phyloP scores from a whole-genome alignment of 2,797 vertebrate species.

The Esox masquinongy region DNA sequence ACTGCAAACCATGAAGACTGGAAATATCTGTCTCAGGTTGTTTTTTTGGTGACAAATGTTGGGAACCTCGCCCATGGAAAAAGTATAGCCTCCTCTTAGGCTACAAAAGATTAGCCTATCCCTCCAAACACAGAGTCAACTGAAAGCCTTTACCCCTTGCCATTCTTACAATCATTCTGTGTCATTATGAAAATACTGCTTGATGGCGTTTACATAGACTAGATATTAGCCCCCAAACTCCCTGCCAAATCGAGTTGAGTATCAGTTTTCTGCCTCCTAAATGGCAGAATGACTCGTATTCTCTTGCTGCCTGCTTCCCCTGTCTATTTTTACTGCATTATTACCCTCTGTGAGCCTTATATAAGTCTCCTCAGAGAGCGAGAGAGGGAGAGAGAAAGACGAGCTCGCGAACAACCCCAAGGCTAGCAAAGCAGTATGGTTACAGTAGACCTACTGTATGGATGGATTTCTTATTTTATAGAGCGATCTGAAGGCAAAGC shows the following conservation, averaged over 20 bases:
- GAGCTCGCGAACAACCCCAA: background rate
- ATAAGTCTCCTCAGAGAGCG: conserved; percentile 12
- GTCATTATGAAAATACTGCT: background rate
- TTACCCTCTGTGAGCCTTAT: conserved; percentile 6
- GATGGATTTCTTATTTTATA: conserved; percentile 2
- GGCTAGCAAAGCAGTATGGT: background rate
- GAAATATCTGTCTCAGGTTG: background rate
- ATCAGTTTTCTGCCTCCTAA: background rate
- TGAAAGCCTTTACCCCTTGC: background rate
- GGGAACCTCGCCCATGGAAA: background rate
- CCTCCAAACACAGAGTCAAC: background rate
- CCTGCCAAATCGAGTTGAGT: background rate
- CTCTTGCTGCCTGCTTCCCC: background rate
- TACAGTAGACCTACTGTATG: background rate
- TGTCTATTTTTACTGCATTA: conserved; percentile 5
- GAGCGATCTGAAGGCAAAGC: background rate
- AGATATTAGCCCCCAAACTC: background rate
- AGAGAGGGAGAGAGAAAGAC: background rate
- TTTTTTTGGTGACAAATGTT: background rate
- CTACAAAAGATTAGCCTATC: background rate
- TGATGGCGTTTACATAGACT: background rate
- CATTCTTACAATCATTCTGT: background rate
- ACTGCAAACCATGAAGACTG: background rate
- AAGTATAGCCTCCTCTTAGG: background rate
- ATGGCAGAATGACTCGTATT: background rate